A percentile compares a stretch with the other conserved stretches of the same genome.
phyloP scores from a whole-genome alignment of 1,140 invertebrate genomes.

The Agrilus planipennis region DNA sequence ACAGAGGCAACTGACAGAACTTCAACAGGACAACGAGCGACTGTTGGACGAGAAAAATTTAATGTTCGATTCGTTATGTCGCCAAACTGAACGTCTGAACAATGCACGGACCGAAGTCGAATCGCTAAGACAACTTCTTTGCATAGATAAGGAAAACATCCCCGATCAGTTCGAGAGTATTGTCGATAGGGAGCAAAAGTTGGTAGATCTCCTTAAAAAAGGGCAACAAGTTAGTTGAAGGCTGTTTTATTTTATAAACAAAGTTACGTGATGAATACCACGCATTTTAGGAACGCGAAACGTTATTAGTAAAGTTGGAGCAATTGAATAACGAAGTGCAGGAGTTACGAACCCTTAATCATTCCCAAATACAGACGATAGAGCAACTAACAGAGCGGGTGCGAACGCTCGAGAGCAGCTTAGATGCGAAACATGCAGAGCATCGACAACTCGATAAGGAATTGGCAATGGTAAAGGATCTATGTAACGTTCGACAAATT shows the following conservation, averaged over 20 bases:
- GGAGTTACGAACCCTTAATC: slow-evolving; percentile 22
- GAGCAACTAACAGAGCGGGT: slow-evolving; percentile 52
- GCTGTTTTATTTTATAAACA: no score
- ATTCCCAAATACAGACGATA: slow-evolving; percentile 43
- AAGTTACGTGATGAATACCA: no score
- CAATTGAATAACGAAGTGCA: slow-evolving; percentile 59
- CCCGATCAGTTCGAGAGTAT: slow-evolving; percentile 48
- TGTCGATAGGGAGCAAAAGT: slow-evolving; percentile 67
- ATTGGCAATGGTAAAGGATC: slow-evolving; percentile 53
- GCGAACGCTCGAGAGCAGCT: slow-evolving; percentile 52
- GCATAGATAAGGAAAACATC: slow-evolving; percentile 35
- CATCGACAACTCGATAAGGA: slow-evolving; percentile 60
- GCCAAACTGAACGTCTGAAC: slow-evolving; percentile 83
- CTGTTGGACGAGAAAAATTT: slow-evolving; percentile 79
- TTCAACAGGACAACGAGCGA: slow-evolving; percentile 78
- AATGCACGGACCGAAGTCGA: slow-evolving; percentile 59
- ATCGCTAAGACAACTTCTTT: slow-evolving; percentile 27
- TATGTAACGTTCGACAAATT: slow-evolving; percentile 49
- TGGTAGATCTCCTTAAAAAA: slow-evolving; percentile 75
- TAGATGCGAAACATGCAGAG: slow-evolving; percentile 59
- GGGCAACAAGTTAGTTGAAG: no score
- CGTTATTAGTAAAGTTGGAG: slow-evolving; percentile 62
- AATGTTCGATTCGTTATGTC: slow-evolving; percentile 78
- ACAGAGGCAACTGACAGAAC: slow-evolving; percentile 70
- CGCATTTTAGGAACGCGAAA: slow-evolving; percentile 61